Percentiles rank a stretch among this genome's conserved stretches.
Conservation (phyloP, 2,888 invertebrate species). For the Drosophila rellima region DNA sequence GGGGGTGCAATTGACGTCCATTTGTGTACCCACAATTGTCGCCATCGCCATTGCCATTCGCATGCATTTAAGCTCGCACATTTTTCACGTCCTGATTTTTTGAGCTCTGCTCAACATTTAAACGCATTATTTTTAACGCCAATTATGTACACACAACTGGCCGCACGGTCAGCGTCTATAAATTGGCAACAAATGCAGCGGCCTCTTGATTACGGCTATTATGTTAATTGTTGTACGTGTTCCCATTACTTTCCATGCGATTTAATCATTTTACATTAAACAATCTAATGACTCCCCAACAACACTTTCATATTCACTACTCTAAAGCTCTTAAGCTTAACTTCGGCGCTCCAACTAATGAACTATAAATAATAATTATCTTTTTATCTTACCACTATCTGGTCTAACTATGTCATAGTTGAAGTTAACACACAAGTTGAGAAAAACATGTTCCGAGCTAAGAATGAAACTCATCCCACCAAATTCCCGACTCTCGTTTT, state of each 20-base stretch:
- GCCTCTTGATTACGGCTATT: slow-evolving; percentile 70
- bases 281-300: slow-evolving; percentile 16
- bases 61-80: slow-evolving; percentile 63
- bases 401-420: background rate
- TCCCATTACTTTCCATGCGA: slow-evolving; percentile 39
- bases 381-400: background rate
- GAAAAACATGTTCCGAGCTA: background rate
- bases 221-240: slow-evolving; percentile 75
- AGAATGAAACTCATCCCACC: background rate
- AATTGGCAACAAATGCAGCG: slow-evolving; percentile 71
- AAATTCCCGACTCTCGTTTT: background rate
- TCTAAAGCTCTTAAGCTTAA: slow-evolving; percentile 21
- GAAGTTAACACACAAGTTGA: background rate
- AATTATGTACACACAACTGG: slow-evolving; percentile 59
- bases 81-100: slow-evolving; percentile 68
- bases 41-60: slow-evolving; percentile 39
- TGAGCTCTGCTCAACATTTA: slow-evolving; percentile 55
- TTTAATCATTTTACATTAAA: slow-evolving; percentile 55
- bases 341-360: background rate
- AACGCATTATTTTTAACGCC: slow-evolving; percentile 79
- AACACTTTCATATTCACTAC: slow-evolving; percentile 7
- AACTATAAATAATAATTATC: background rate
- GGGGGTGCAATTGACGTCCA: slow-evolving; percentile 64
- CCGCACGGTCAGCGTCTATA: slow-evolving; percentile 50
- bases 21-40: slow-evolving; percentile 66